Percentiles rank a stretch among this genome's conserved stretches.
Evolutionary conservation across 2,797 vertebrate genomes (phyloP).

Genomic region (Coracias cyanogaster): DNA sequence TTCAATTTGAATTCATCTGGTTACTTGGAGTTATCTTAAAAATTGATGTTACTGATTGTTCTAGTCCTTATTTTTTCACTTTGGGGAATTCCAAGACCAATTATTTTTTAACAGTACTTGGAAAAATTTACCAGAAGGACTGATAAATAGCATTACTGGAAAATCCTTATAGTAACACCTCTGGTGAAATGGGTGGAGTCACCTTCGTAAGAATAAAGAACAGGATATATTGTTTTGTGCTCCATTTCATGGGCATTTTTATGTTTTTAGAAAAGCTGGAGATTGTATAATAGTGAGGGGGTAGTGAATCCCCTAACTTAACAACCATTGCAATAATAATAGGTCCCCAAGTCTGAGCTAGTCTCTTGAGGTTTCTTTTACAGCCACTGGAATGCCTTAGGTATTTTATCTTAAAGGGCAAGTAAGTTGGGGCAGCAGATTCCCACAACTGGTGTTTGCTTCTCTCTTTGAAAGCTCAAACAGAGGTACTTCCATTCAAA

Average conservation of each 20-base stretch:
- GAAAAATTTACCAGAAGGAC: background rate
- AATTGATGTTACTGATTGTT: background rate
- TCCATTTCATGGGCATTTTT: background rate
- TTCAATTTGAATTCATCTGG: background rate
- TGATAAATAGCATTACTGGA: background rate
- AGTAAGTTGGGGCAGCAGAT: background rate
- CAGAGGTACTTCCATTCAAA: background rate
- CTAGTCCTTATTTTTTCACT: background rate
- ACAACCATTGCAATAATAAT: background rate
- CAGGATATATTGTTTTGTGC: background rate
- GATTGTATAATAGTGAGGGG: background rate
- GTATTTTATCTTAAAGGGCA: background rate
- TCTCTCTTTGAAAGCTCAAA: constrained; percentile 4
- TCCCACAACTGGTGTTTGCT: background rate
- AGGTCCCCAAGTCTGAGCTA: background rate
- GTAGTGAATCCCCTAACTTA: background rate
- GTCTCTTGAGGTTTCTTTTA: background rate
- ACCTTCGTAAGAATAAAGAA: background rate
- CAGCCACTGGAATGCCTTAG: background rate
- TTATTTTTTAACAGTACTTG: background rate
- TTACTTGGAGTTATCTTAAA: background rate
- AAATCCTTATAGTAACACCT: background rate
- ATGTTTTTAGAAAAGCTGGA: background rate
- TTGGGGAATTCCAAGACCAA: background rate
- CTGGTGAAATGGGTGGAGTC: background rate